These are phyloP conservation scores for Calycopis cecrops DNA, from an alignment of 1,140 invertebrate genomes.

Conservation along the genomic window DNA sequence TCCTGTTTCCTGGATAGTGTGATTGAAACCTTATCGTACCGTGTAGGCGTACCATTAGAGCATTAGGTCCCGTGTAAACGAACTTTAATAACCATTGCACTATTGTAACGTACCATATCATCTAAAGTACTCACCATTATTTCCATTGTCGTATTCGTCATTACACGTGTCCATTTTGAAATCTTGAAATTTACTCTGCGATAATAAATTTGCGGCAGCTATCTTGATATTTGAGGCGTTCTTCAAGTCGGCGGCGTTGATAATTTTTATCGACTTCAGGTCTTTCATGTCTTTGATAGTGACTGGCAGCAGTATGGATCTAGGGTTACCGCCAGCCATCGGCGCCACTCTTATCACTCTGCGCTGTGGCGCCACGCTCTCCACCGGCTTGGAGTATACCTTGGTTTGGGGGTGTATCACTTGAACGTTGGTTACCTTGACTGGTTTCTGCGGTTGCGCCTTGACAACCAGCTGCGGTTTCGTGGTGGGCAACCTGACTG, in stretches of 20 bases:
- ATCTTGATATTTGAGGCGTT: slow-evolving; percentile 74
- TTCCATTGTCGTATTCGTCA: slow-evolving; percentile 55
- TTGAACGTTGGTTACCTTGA: slow-evolving; percentile 63
- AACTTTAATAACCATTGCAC: too few species aligned
- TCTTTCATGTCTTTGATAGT: slow-evolving; percentile 82
- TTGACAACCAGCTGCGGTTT: slow-evolving; percentile 64
- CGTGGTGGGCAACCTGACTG: slow-evolving; percentile 38
- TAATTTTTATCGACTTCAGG: slow-evolving; percentile 82
- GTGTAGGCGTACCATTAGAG: not conserved
- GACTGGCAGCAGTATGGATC: slow-evolving; percentile 81
- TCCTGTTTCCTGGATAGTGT: too few species aligned
- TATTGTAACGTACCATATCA: too few species aligned
- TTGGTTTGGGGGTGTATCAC: slow-evolving; percentile 59
- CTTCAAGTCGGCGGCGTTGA: slow-evolving; percentile 78
- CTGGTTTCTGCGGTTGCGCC: slow-evolving; percentile 59
- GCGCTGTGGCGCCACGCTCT: slow-evolving; percentile 60
- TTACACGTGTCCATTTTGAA: slow-evolving; percentile 48
- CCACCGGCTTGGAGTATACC: slow-evolving; percentile 60
- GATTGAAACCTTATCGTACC: too few species aligned
- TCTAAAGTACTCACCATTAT: slow-evolving; percentile 46
- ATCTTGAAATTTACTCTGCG: slow-evolving; percentile 65
- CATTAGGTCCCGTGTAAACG: too few species aligned
- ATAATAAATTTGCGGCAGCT: slow-evolving; percentile 66
- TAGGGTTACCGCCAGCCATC: slow-evolving; percentile 73
- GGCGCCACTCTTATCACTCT: slow-evolving; percentile 76